phyloP scores from a whole-genome alignment of 1,140 invertebrate species.

The Phthorimaea operculella region DNA sequence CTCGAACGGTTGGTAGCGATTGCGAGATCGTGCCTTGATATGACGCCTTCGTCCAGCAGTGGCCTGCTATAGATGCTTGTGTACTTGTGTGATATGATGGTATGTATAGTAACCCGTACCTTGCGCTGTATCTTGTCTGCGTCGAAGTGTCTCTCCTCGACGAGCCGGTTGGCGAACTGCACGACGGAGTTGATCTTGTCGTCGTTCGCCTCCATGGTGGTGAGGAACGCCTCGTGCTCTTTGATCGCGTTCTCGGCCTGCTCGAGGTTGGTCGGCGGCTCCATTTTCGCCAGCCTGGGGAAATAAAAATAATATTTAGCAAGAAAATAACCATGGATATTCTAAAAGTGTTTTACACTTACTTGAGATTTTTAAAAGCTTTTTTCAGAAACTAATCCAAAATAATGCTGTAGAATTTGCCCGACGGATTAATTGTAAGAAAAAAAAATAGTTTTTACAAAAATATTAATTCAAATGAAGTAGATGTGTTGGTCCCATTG shows the following conservation, averaged over 20 bases:
- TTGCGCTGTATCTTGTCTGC: slow-evolving; percentile 96
- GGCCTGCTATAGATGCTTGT: too few relatives aligned
- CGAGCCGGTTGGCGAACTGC: slow-evolving; percentile 90
- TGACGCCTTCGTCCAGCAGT: too few relatives aligned
- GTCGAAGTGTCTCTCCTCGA: slow-evolving; percentile 90
- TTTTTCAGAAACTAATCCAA: too few relatives aligned
- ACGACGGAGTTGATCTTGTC: slow-evolving; percentile 98
- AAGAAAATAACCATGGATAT: slow-evolving; percentile 7
- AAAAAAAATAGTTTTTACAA: too few relatives aligned
- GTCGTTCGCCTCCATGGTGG: slow-evolving; percentile 99
- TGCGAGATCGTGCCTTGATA: too few relatives aligned
- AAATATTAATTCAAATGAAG: too few relatives aligned
- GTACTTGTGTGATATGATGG: too few relatives aligned
- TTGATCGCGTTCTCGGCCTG: slow-evolving; percentile 98
- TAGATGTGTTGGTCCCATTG: too few relatives aligned
- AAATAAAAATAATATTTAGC: slow-evolving; percentile 5
- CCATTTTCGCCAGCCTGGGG: slow-evolving; percentile 83
- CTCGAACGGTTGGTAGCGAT: too few relatives aligned
- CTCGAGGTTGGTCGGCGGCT: slow-evolving; percentile 93
- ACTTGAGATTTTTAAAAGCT: neutral
- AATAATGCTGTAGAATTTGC: too few relatives aligned
- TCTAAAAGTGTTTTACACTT: neutral
- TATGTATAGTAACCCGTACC: too few relatives aligned
- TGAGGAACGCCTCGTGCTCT: slow-evolving; percentile 98
- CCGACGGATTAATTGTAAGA: too few relatives aligned